These are phyloP conservation scores for Poeciliopsis paucimaculata DNA, from an alignment of 2,797 vertebrate genomes.

Conservation along the genomic window DNA sequence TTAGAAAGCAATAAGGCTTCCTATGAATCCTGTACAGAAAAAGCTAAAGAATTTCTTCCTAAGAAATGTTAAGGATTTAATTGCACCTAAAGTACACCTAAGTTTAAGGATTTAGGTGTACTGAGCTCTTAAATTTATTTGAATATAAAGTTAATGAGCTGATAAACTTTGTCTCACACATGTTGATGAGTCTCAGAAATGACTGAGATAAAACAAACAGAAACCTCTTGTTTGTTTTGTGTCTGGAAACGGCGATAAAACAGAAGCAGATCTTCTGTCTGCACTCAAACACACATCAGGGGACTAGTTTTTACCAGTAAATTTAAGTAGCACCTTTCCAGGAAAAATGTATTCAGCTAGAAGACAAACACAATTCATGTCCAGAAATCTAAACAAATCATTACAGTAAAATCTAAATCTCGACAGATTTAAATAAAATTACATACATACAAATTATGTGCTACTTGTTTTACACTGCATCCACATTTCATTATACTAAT, in stretches of 20 bases:
- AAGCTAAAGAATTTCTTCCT: neutral
- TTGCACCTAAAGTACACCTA: no score
- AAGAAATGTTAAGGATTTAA: neutral
- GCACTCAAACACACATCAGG: neutral
- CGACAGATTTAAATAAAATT: neutral
- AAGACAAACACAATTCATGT: neutral
- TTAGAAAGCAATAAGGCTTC: neutral
- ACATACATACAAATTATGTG: neutral
- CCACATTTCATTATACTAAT: neutral
- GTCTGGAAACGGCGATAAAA: neutral
- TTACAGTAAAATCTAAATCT: neutral
- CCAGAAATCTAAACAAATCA: neutral
- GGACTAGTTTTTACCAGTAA: neutral
- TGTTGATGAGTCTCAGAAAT: neutral
- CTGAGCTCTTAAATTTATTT: neutral
- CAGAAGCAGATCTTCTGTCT: neutral
- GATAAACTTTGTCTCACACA: neutral
- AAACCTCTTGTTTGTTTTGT: neutral
- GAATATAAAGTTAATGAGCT: neutral
- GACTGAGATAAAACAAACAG: neutral
- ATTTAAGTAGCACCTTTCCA: neutral
- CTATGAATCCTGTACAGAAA: neutral
- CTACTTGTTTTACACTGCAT: neutral
- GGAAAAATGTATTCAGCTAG: no score
- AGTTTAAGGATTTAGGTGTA: no score